A percentile compares a stretch with the other conserved stretches of the same genome.
Evolutionary conservation across 2,113 vertebrate genomes (phyloP).

Genomic region (Lasiurus cinereus): DNA sequence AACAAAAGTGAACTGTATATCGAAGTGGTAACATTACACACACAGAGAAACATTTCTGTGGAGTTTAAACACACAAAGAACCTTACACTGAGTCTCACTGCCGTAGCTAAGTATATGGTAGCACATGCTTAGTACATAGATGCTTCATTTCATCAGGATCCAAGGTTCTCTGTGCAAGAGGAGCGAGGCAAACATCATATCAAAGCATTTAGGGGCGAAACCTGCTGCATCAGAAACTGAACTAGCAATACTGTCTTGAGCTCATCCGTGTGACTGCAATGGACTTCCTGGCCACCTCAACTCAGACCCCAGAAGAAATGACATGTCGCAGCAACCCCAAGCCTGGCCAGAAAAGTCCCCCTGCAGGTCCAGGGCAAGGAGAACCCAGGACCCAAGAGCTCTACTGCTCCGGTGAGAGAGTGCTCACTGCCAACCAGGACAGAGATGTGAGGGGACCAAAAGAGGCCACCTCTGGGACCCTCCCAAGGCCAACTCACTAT

Average conservation of each 20-base stretch:
- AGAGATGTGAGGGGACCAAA: background rate
- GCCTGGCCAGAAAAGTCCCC: too few relatives aligned
- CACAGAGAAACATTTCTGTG: background rate
- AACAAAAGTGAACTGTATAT: background rate
- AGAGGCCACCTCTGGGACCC: background rate
- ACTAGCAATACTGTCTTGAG: too few relatives aligned
- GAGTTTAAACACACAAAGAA: background rate
- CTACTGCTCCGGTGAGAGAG: background rate
- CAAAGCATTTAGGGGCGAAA: background rate
- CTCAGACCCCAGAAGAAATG: background rate
- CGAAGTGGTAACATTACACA: background rate
- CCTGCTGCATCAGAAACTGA: background rate
- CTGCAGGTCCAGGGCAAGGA: background rate
- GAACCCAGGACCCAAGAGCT: background rate
- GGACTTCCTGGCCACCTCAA: background rate
- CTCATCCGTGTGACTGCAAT: background rate
- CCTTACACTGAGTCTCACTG: background rate
- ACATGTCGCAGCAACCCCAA: background rate
- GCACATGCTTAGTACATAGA: background rate
- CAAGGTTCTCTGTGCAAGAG: background rate
- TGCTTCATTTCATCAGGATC: background rate
- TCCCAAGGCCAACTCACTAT: accelerated
- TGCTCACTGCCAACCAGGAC: background rate
- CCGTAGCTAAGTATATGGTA: background rate
- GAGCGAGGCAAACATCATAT: background rate